Percentiles rank a stretch among this genome's conserved stretches.
Conservation (phyloP, 2,888 invertebrate species). For the Drosophila nr. fundita region DNA sequence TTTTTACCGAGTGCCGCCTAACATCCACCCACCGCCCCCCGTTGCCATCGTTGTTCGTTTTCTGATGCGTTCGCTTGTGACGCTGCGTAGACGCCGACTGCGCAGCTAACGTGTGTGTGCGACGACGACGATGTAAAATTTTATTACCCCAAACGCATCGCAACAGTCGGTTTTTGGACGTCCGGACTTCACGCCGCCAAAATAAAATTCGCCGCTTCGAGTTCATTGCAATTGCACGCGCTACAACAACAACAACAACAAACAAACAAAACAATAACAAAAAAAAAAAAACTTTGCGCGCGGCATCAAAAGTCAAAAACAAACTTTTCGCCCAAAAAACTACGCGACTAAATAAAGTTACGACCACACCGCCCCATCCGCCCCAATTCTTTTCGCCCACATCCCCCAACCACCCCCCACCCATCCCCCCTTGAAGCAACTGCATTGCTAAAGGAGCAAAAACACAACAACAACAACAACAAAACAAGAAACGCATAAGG, state of each 20-base stretch:
- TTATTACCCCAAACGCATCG: constrained; percentile 81
- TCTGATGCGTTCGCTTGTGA: constrained; percentile 40
- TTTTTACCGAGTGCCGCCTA: constrained; percentile 28
- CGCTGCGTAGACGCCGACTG: constrained; percentile 51
- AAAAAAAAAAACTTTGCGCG: constrained; percentile 48
- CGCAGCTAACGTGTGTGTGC: constrained; percentile 38
- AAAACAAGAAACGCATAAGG: constrained; percentile 7
- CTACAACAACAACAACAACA: constrained; percentile 29
- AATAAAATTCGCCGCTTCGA: constrained; percentile 58
- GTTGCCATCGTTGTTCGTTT: not conserved
- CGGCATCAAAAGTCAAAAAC: constrained; percentile 54
- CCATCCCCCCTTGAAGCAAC: not conserved
- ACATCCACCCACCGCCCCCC: not conserved
- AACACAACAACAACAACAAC: not conserved
- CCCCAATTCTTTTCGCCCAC: constrained; percentile 1
- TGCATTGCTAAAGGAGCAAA: constrained; percentile 19
- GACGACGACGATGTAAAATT: constrained; percentile 73
- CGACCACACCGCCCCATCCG: not conserved
- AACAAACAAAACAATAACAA: constrained; percentile 27
- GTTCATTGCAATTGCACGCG: constrained; percentile 63
- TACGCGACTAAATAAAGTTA: constrained; percentile 55
- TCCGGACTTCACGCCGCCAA: constrained; percentile 79
- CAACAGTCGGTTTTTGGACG: constrained; percentile 81
- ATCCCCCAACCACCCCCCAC: not conserved
- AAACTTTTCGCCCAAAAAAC: constrained; percentile 55